Evolutionary conservation across 2,888 invertebrate species (phyloP).

Genomic region (Luffia ferchaultella): DNA sequence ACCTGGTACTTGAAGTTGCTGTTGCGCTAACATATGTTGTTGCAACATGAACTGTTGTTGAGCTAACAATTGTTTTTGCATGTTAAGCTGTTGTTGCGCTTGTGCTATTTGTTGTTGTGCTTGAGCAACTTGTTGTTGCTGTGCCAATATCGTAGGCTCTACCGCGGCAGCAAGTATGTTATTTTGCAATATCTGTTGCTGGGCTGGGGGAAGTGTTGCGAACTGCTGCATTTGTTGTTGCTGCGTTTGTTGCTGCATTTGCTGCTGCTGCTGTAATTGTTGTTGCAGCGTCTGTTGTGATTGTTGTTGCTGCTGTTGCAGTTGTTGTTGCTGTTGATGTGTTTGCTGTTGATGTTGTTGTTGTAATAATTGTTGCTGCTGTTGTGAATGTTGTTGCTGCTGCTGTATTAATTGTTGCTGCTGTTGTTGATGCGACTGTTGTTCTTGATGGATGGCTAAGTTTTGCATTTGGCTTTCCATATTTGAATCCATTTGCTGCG

Average conservation of each 20-base stretch:
- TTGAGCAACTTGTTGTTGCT: slow-evolving; percentile 53
- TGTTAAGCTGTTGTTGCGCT: slow-evolving; percentile 53
- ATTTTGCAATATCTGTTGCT: slow-evolving; percentile 36
- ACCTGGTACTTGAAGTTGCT: slow-evolving; percentile 47
- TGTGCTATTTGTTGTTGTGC: slow-evolving; percentile 52
- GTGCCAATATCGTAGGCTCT: slow-evolving; percentile 42
- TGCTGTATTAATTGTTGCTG: background rate
- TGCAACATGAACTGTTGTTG: slow-evolving; percentile 57
- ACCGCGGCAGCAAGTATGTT: slow-evolving; percentile 31
- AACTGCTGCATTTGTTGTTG: slow-evolving; percentile 44
- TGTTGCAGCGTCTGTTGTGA: slow-evolving; percentile 4
- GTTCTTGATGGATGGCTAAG: background rate
- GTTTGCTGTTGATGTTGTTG: slow-evolving; percentile 16
- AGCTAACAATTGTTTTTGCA: slow-evolving; percentile 55
- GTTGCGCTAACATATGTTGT: slow-evolving; percentile 53
- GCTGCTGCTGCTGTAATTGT: slow-evolving; percentile 20
- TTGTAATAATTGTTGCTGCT: slow-evolving; percentile 20
- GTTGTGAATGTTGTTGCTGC: background rate
- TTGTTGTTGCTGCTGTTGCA: background rate
- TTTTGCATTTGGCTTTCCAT: background rate
- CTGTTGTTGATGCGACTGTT: background rate
- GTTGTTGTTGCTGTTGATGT: background rate
- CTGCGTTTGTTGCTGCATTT: slow-evolving; percentile 27
- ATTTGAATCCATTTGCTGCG: slow-evolving; percentile 9
- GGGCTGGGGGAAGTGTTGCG: slow-evolving; percentile 20